Evolutionary conservation across 2,797 vertebrate species (phyloP).

Genomic region (Sparus aurata): DNA sequence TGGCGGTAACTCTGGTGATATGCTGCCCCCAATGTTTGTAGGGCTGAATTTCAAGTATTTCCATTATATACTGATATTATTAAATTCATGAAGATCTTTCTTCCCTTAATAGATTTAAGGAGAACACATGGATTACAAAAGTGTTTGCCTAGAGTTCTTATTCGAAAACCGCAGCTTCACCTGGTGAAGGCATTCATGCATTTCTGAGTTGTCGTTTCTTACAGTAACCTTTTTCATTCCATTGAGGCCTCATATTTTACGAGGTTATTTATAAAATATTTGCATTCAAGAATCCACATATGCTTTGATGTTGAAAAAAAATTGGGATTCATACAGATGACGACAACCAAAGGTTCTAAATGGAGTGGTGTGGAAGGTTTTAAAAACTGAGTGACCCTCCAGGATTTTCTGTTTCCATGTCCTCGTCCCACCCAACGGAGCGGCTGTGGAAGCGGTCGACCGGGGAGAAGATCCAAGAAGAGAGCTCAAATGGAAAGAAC

Average conservation of each 20-base stretch:
- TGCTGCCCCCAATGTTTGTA: too few relatives aligned
- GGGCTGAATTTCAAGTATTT: too few relatives aligned
- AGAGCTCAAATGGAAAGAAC: conserved; percentile 75
- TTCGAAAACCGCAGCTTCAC: neutral
- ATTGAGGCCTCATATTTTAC: neutral
- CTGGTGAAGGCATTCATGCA: neutral
- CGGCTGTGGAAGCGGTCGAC: conserved; percentile 36
- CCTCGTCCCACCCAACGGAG: conserved; percentile 40
- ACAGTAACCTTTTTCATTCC: neutral
- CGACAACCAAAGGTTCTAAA: conserved; percentile 5
- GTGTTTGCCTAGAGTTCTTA: neutral
- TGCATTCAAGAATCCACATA: neutral
- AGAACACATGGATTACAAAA: neutral
- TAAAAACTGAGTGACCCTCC: conserved; percentile 34
- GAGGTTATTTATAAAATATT: too few relatives aligned
- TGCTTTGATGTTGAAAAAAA: neutral
- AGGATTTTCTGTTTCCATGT: conserved; percentile 58
- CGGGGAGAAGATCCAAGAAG: conserved; percentile 42
- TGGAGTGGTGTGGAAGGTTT: conserved; percentile 17
- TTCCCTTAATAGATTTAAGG: neutral
- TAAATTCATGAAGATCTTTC: too few relatives aligned
- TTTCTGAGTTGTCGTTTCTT: neutral
- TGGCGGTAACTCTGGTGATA: too few relatives aligned
- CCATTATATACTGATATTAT: too few relatives aligned
- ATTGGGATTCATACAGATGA: neutral